A percentile compares a stretch with the other conserved stretches of the same genome.
phyloP scores from a whole-genome alignment of 2,888 invertebrate genomes.

The Diadromus collaris region DNA sequence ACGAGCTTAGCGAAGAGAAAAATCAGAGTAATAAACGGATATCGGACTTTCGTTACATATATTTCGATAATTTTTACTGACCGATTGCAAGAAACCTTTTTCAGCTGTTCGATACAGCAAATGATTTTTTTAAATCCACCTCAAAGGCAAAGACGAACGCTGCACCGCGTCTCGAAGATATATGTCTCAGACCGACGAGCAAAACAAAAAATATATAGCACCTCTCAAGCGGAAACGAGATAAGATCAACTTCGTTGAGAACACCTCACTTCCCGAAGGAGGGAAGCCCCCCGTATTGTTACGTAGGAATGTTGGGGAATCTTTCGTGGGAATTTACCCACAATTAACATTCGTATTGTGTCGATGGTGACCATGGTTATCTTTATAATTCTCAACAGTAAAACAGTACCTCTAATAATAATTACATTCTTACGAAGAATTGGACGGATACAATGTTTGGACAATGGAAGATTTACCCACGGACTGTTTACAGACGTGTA shows the following conservation, averaged over 20 bases:
- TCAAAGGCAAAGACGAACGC: slow-evolving; percentile 13
- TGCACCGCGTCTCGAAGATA: slow-evolving; percentile 11
- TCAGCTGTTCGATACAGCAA: background rate
- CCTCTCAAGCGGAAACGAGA: slow-evolving; percentile 65
- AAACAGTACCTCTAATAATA: slow-evolving; percentile 74
- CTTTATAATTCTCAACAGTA: slow-evolving; percentile 77
- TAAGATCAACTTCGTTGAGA: slow-evolving; percentile 59
- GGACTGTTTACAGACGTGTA: slow-evolving; percentile 45
- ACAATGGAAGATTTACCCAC: slow-evolving; percentile 62
- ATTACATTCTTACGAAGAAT: slow-evolving; percentile 74
- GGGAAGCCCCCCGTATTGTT: slow-evolving; percentile 61
- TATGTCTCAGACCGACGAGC: slow-evolving; percentile 35
- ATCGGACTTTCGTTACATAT: slow-evolving; percentile 50
- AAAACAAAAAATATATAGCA: slow-evolving; percentile 56
- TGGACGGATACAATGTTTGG: slow-evolving; percentile 70
- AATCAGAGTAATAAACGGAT: slow-evolving; percentile 54
- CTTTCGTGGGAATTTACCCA: slow-evolving; percentile 79
- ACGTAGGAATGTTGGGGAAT: slow-evolving; percentile 67
- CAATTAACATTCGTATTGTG: slow-evolving; percentile 77
- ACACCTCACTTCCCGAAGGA: slow-evolving; percentile 63
- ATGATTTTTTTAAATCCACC: background rate
- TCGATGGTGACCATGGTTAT: slow-evolving; percentile 76
- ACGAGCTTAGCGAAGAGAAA: slow-evolving; percentile 53
- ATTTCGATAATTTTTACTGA: slow-evolving; percentile 14
- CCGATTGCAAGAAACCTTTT: slow-evolving; percentile 14